Conservation (phyloP, 2,797 vertebrate genomes). For the Gobio occitaniae region DNA sequence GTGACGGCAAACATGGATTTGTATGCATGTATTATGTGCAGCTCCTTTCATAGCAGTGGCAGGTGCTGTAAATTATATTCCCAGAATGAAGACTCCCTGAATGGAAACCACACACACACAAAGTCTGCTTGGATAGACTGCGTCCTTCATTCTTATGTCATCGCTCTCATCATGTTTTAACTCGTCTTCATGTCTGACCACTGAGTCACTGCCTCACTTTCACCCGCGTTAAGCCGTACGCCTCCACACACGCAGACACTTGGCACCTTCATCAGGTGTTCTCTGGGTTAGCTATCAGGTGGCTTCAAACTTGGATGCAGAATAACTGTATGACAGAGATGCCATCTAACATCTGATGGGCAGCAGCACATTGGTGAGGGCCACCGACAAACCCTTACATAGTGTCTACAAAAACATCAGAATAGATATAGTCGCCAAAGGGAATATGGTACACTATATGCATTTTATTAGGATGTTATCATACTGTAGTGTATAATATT, state of each 20-base stretch:
- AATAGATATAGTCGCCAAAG: not conserved
- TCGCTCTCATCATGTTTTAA: constrained; percentile 29
- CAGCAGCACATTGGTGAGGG: not conserved
- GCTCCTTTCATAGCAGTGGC: constrained; percentile 32
- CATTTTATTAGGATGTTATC: not conserved
- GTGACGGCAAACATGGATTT: not conserved
- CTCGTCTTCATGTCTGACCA: constrained; percentile 7
- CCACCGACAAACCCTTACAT: not conserved
- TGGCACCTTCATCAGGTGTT: constrained; percentile 32
- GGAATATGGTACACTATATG: not conserved
- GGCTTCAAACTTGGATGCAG: constrained; percentile 3
- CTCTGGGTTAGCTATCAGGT: constrained; percentile 50
- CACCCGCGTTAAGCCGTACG: not conserved
- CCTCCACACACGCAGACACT: not conserved
- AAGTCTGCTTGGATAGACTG: constrained; percentile 16
- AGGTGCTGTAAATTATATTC: constrained; percentile 41
- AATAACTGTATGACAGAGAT: constrained; percentile 17
- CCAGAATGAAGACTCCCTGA: constrained; percentile 17
- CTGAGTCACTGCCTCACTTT: constrained; percentile 18
- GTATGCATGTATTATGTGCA: not conserved
- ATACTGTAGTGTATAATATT: not conserved
- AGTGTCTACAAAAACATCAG: not conserved
- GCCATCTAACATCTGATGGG: constrained; percentile 4
- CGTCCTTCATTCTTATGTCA: constrained; percentile 47
- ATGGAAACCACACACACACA: constrained; percentile 4